Conservation (phyloP, 1,140 invertebrate species). For the Cyclargus thomasi region DNA sequence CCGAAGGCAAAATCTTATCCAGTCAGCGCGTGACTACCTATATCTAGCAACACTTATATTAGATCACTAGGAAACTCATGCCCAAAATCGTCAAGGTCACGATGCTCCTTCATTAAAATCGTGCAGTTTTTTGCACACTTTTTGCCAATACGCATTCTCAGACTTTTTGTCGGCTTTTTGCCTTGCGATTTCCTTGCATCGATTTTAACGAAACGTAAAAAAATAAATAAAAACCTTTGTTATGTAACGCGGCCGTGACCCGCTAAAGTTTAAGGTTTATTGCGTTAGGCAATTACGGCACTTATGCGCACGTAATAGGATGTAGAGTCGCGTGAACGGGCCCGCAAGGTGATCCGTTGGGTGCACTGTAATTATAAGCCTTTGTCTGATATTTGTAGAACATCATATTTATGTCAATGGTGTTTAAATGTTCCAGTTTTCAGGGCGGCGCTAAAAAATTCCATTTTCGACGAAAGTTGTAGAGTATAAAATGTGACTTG, state of each 20-base stretch:
- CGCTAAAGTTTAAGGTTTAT: slow-evolving; percentile 14
- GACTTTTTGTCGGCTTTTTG: background rate
- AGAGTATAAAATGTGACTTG: too few species aligned
- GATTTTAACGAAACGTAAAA: slow-evolving; percentile 6
- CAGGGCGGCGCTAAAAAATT: background rate
- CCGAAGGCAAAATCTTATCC: too few species aligned
- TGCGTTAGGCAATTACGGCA: background rate
- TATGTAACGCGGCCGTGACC: slow-evolving; percentile 10
- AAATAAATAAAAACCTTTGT: slow-evolving; percentile 9
- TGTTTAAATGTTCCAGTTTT: background rate
- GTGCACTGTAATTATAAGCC: slow-evolving; percentile 13
- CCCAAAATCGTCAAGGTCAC: background rate
- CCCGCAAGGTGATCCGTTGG: background rate
- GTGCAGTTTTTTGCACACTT: background rate
- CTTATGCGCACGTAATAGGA: slow-evolving; percentile 3
- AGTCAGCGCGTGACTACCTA: too few species aligned
- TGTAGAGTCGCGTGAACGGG: background rate
- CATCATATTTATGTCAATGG: slow-evolving; percentile 13
- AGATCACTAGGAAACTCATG: background rate
- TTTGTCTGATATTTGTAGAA: slow-evolving; percentile 13
- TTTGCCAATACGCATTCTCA: background rate
- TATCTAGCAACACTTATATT: background rate
- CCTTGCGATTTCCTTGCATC: background rate
- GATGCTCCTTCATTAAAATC: background rate
- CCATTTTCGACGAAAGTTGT: background rate